Conservation (phyloP, 1,140 invertebrate genomes). For the Schlechtendalia chinensis region DNA sequence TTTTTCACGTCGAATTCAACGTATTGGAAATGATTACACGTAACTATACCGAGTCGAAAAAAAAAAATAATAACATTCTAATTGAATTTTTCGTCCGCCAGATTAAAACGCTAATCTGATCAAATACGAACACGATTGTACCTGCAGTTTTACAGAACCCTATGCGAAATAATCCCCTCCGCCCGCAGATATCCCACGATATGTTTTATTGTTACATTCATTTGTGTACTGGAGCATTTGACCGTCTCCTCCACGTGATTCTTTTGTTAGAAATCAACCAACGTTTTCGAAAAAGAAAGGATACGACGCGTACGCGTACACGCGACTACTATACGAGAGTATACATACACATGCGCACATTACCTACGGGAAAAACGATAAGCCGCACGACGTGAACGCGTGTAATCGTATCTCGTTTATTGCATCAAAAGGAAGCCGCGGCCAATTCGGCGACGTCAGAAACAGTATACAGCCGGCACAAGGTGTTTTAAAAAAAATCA, state of each 20-base stretch:
- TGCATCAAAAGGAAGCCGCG: conserved; percentile 38
- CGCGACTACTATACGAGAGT: no score
- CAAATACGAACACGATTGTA: conserved; percentile 13
- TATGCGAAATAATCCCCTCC: not conserved
- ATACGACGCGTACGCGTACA: not conserved
- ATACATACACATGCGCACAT: no score
- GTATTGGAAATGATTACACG: no score
- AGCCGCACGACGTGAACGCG: not conserved
- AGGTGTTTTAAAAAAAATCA: conserved; percentile 21
- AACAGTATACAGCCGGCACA: conserved; percentile 1
- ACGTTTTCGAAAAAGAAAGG: conserved; percentile 34
- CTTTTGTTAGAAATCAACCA: conserved; percentile 30
- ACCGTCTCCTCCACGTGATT: conserved; percentile 4
- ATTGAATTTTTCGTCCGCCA: not conserved
- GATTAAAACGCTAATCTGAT: conserved; percentile 30
- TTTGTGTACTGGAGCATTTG: conserved; percentile 13
- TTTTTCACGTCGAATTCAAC: no score
- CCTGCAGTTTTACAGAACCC: no score
- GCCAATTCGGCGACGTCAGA: not conserved
- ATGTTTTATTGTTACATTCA: conserved; percentile 38
- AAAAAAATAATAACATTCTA: not conserved
- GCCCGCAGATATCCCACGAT: not conserved
- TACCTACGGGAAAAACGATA: conserved; percentile 22
- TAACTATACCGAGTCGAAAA: conserved; percentile 15
- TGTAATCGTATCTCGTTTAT: conserved; percentile 44